Evolutionary conservation across 2,113 vertebrate genomes (phyloP), one percentile per base, ranked within the genome.

Genomic region (Chamaetylas fuelleborni): DNA sequence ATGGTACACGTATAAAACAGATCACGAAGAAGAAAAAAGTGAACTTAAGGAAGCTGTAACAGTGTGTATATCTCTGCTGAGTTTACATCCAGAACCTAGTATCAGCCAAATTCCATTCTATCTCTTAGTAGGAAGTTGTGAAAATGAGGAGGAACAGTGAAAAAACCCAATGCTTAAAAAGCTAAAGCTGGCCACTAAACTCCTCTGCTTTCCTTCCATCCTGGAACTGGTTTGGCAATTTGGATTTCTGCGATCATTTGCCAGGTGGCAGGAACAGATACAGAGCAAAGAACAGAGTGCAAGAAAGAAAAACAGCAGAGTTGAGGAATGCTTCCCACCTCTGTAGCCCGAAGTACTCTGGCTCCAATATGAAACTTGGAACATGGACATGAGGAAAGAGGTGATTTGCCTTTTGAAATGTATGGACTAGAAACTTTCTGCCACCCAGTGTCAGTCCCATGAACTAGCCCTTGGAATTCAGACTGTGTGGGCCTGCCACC

Each of bases 381-480:
- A 51, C 3, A 26, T 0, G 0, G 10, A 7, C 5, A 2, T 1
- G 1, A 4, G 19, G 19, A 6, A n/a, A 22, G n/a, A 10, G 17
- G 19, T 0, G 0, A 33, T 4, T 26, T 5, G 11, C 29, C 6
- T 31, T 56, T 23, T 8, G 43, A 38, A 22, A 40, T 0, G 0
- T 4, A 1, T 2, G 9, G 28, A 6, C 47, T 66, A 64, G 66
- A 56, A 9, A 29, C 26, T 42, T 90, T 66, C 79, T 92, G 82
- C 90, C 90, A 47, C 38, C 54, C 42, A 13, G 42, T 5, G 92
- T n/a, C 48, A 23, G 19, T 14, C 10, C 47, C 33, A 4, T 0
- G 12, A 57, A 2, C 10, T 1, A 7, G 9, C 18, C 1, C 5
- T 34, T 25, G 11, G 4, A 15, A 42, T 2, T 8, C 9, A 7